A percentile compares a stretch with the other conserved stretches of the same genome.
Evolutionary conservation across 2,113 vertebrate species (phyloP).

Genomic region (Rhinoderma darwinii): DNA sequence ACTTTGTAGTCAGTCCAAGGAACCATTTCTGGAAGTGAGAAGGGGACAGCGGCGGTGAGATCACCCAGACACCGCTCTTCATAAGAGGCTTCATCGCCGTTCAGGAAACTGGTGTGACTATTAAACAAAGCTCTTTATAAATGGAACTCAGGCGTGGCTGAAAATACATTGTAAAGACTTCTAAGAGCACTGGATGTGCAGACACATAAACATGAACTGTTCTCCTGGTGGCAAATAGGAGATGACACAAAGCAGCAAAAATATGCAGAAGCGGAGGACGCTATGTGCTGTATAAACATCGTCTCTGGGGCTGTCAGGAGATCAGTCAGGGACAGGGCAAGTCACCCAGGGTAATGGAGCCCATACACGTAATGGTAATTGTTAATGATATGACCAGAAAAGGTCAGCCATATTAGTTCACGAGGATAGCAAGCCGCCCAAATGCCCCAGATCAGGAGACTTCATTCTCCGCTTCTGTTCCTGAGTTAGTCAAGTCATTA

Average conservation of each 20-base stretch:
- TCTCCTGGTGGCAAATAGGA: neutral
- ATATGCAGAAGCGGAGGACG: neutral
- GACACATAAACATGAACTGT: constrained; percentile 9
- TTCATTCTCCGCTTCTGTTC: too few species aligned
- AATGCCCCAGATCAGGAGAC: neutral
- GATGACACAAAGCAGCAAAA: constrained; percentile 5
- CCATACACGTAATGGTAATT: neutral
- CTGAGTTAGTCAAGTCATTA: too few species aligned
- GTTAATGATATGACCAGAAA: too few species aligned
- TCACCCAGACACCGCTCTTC: neutral
- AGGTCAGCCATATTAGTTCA: neutral
- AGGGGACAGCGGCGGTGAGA: constrained; percentile 2
- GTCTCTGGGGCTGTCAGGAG: neutral
- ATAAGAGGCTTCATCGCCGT: constrained; percentile 6
- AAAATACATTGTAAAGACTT: constrained; percentile 6
- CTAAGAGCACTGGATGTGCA: constrained; percentile 6
- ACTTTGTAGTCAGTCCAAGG: constrained; percentile 40
- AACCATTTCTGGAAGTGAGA: constrained; percentile 31
- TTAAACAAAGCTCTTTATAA: constrained; percentile 49
- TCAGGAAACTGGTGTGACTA: constrained; percentile 9
- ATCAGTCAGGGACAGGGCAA: neutral
- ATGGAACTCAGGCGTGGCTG: constrained; percentile 8
- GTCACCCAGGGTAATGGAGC: neutral
- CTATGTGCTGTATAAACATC: neutral
- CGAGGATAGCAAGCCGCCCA: neutral